phyloP scores from a whole-genome alignment of 2,113 vertebrate species.

The Melanotaenia duboulayi region DNA sequence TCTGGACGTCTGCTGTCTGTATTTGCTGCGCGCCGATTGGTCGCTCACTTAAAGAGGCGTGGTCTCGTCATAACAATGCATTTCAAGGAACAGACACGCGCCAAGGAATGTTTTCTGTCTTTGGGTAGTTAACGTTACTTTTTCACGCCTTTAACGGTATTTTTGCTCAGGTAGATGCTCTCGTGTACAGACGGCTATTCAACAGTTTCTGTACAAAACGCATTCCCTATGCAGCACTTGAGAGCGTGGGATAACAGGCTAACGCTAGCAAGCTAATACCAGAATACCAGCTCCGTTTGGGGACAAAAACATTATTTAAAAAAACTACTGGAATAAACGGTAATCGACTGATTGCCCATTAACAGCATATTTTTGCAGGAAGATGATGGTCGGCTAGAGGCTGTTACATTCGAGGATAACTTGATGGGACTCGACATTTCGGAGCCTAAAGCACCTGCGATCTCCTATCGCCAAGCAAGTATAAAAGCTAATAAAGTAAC shows the following conservation, averaged over 20 bases:
- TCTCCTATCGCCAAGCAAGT: slow-evolving; percentile 38
- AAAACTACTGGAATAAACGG: slow-evolving; percentile 22
- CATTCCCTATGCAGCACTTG: slow-evolving; percentile 26
- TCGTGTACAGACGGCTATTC: not conserved
- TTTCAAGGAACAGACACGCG: slow-evolving; percentile 77
- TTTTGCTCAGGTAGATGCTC: slow-evolving; percentile 1
- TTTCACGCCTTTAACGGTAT: not conserved
- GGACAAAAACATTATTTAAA: slow-evolving; percentile 28
- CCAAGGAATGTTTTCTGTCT: slow-evolving; percentile 77
- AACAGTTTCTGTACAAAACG: not conserved
- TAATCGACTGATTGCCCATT: slow-evolving; percentile 1
- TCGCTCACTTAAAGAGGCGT: slow-evolving; percentile 54
- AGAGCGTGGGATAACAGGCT: slow-evolving; percentile 50
- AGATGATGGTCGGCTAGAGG: not conserved
- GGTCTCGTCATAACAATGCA: slow-evolving; percentile 75
- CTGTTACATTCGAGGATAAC: slow-evolving; percentile 16
- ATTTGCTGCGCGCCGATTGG: slow-evolving; percentile 55
- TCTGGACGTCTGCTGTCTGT: slow-evolving; percentile 65
- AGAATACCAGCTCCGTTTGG: slow-evolving; percentile 38
- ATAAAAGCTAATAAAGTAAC: slow-evolving; percentile 70
- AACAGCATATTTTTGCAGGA: not conserved
- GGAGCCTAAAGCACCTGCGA: slow-evolving; percentile 56
- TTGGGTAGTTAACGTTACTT: slow-evolving; percentile 9
- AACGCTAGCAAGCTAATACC: slow-evolving; percentile 66
- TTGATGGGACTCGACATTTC: slow-evolving; percentile 56